Percentiles rank a stretch among this genome's conserved stretches.
Evolutionary conservation across 2,797 vertebrate genomes (phyloP).

Genomic region (Catharus ustulatus): DNA sequence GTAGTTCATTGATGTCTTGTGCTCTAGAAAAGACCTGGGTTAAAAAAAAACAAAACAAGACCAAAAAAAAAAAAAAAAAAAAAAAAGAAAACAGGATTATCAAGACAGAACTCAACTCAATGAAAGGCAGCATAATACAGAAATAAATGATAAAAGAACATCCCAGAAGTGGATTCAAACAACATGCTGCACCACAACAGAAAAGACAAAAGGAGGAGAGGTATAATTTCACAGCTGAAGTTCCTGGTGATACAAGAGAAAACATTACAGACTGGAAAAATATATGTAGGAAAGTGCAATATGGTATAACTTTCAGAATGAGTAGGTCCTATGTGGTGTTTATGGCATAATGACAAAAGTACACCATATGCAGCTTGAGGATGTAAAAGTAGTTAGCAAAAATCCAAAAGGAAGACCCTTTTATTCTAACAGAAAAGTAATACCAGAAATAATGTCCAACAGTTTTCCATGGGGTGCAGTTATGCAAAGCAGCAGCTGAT

Average conservation of each 20-base stretch:
- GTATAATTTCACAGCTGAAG: not conserved
- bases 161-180: not conserved
- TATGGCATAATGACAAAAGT: not conserved
- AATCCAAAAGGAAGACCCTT: not conserved
- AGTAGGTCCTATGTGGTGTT: not conserved
- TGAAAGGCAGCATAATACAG: not conserved
- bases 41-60: not conserved
- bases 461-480: not conserved
- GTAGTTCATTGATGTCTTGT: slow-evolving; percentile 95
- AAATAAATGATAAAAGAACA: not conserved
- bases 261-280: not conserved
- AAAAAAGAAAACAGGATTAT: not conserved
- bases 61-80: not conserved
- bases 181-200: not conserved
- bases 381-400: not conserved
- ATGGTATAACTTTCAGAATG: not conserved
- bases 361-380: not conserved
- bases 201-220: not conserved
- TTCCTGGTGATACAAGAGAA: not conserved
- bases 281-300: not conserved
- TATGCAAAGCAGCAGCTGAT: not conserved
- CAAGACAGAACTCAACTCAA: slow-evolving; percentile 1
- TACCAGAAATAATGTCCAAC: not conserved
- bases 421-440: not conserved
- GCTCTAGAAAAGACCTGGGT: slow-evolving; percentile 90